phyloP scores from a whole-genome alignment of 2,797 vertebrate species.

The Lacerta bilineata region DNA sequence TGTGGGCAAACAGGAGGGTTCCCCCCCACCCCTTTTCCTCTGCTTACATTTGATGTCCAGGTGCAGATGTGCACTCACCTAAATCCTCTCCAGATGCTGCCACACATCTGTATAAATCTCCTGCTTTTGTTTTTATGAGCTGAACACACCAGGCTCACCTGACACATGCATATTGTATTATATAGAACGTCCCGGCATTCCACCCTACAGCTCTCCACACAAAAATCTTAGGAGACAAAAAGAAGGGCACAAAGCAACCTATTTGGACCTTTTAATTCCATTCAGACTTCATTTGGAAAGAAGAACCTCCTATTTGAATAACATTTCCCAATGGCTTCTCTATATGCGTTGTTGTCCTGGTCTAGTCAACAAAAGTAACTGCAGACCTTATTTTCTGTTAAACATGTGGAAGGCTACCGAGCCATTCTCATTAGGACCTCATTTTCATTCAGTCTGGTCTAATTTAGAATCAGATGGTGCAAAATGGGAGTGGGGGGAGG shows the following conservation, averaged over 20 bases:
- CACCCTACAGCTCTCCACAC: background rate
- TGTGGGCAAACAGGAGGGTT: constrained; percentile 10
- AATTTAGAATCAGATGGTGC: background rate
- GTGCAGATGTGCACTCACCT: constrained; percentile 54
- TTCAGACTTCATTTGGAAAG: background rate
- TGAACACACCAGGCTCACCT: background rate
- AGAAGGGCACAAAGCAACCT: background rate
- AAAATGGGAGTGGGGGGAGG: too few relatives aligned
- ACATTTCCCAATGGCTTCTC: background rate
- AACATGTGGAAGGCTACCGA: background rate
- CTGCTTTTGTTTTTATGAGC: constrained; percentile 50
- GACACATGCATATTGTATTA: constrained; percentile 5
- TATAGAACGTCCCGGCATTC: background rate
- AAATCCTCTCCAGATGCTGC: constrained; percentile 47
- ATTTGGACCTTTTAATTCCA: background rate
- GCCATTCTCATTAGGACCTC: background rate
- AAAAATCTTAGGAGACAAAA: constrained; percentile 40
- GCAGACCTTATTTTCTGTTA: background rate
- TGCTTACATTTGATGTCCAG: constrained; percentile 57
- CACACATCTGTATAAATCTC: constrained; percentile 50
- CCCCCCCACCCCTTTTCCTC: background rate
- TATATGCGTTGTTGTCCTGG: background rate
- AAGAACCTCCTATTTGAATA: background rate
- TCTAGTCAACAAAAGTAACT: background rate
- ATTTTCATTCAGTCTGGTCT: background rate